These are phyloP conservation scores for Ascaphus truei DNA, from an alignment of 2,113 vertebrate genomes.

Conservation along the genomic window DNA sequence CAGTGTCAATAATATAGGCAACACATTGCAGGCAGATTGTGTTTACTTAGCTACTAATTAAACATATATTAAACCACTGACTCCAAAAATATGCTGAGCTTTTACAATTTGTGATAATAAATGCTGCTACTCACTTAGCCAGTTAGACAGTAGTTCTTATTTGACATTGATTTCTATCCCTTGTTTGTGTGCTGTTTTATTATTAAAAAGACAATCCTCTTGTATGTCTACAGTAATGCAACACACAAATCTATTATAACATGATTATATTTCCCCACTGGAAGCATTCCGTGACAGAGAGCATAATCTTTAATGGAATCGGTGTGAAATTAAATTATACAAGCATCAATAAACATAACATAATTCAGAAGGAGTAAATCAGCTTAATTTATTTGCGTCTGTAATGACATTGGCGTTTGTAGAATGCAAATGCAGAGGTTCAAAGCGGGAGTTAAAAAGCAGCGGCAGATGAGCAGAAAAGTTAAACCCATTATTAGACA, in stretches of 20 bases:
- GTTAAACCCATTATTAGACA: slow-evolving; percentile 81
- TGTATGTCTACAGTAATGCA: slow-evolving; percentile 72
- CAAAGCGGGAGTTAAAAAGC: slow-evolving; percentile 68
- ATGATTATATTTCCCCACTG: slow-evolving; percentile 80
- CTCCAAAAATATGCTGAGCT: slow-evolving; percentile 38
- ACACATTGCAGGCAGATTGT: neutral
- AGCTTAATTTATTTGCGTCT: slow-evolving; percentile 79
- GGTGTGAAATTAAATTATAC: slow-evolving; percentile 88
- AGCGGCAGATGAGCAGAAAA: slow-evolving; percentile 71
- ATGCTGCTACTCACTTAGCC: slow-evolving; percentile 63
- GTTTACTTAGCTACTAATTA: slow-evolving; percentile 25
- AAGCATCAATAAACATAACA: slow-evolving; percentile 86
- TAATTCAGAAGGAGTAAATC: slow-evolving; percentile 85
- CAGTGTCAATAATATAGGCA: neutral
- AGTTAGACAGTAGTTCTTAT: slow-evolving; percentile 58
- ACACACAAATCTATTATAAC: slow-evolving; percentile 85
- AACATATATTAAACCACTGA: slow-evolving; percentile 39
- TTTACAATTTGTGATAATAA: slow-evolving; percentile 55
- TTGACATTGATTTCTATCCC: slow-evolving; percentile 69
- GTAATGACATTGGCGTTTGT: slow-evolving; percentile 65
- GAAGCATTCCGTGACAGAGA: slow-evolving; percentile 81
- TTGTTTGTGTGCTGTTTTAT: slow-evolving; percentile 66
- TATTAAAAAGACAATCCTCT: slow-evolving; percentile 74
- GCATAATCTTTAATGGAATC: slow-evolving; percentile 87
- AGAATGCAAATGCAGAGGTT: slow-evolving; percentile 68